Evolutionary conservation across 2,797 vertebrate species (phyloP).

Genomic region (Gymnothorax javanicus): DNA sequence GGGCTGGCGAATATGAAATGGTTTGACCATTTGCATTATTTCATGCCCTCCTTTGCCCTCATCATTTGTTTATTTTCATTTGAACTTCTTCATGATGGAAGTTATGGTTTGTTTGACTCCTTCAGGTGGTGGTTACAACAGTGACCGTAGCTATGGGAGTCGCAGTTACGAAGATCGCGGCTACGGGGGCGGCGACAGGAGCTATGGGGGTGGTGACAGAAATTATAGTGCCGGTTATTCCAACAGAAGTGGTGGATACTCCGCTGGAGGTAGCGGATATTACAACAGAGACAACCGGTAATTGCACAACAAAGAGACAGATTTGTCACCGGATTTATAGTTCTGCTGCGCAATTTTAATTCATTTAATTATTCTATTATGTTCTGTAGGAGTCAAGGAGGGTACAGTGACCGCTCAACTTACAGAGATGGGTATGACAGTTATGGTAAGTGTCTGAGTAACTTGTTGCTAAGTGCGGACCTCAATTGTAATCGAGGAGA

Average conservation of each 20-base stretch:
- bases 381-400: constrained; percentile 52
- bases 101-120: neutral
- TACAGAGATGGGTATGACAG: constrained; percentile 61
- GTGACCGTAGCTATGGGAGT: constrained; percentile 46
- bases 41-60: constrained; percentile 6
- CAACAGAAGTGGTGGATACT: constrained; percentile 42
- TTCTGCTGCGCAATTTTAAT: neutral
- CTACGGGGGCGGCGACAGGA: constrained; percentile 45
- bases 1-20: constrained; percentile 26
- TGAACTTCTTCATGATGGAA: neutral
- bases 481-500: neutral
- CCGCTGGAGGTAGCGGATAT: constrained; percentile 51
- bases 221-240: constrained; percentile 43
- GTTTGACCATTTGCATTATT: constrained; percentile 20
- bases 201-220: constrained; percentile 47
- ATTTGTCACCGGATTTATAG: neutral
- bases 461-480: neutral
- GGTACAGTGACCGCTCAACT: constrained; percentile 55
- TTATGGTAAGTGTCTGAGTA: constrained; percentile 52
- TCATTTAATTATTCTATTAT: neutral
- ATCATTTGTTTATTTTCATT: neutral
- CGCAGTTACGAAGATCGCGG: constrained; percentile 44
- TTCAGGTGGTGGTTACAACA: constrained; percentile 49
- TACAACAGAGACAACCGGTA: constrained; percentile 60
- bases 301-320: neutral